Evolutionary conservation across 2,888 invertebrate genomes (phyloP), one percentile per base, ranked within the genome.

Genomic region (Aporophyla nigra): DNA sequence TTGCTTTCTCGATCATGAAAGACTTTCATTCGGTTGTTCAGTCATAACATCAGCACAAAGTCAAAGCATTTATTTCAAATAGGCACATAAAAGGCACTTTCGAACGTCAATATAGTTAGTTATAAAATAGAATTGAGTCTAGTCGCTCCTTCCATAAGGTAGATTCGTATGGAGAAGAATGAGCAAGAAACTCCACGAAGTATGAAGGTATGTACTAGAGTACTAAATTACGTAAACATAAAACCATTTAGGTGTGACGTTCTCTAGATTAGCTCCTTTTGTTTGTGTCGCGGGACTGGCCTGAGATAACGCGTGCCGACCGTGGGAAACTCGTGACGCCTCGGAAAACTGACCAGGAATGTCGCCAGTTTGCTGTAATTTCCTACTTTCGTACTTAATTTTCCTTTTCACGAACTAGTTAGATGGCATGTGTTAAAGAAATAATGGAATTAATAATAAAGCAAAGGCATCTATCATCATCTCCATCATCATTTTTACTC

Each of bases 221-320:
- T 27, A 71, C 61, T 71, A 58, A 62, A 56, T 83, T 87, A 78
- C 82, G 82, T 86, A 82, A 88, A 78, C 82, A 74, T 72, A 73
- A 7, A 84, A 84, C 63, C 81, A 87, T 87, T 84, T 84, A 84
- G 74, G 84, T 78, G 78, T 86, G 87, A 89, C 84, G 82, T 84
- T 65, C 56, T 69, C 56, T 67, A 84, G 84, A 85, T 88, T 84
- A 88, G 81, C 86, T 78, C 88, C 87, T 88, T 88, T 91, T 91
- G 90, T 91, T 91, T 90, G 87, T 70, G 77, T 77, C 74, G 83
- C 66, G 80, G 81, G 86, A 78, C 82, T 72, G 83, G 76, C 78
- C 83, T 74, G 63, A 86, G 88, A 90, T 90, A 88, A 87, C 84
- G 82, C 82, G 74, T 72, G 83, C 80, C 77, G 74, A 87, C 83